Percentiles rank a stretch among this genome's conserved stretches.
Conservation (phyloP, 2,888 invertebrate species). For the Leptopterna dolabrata region DNA sequence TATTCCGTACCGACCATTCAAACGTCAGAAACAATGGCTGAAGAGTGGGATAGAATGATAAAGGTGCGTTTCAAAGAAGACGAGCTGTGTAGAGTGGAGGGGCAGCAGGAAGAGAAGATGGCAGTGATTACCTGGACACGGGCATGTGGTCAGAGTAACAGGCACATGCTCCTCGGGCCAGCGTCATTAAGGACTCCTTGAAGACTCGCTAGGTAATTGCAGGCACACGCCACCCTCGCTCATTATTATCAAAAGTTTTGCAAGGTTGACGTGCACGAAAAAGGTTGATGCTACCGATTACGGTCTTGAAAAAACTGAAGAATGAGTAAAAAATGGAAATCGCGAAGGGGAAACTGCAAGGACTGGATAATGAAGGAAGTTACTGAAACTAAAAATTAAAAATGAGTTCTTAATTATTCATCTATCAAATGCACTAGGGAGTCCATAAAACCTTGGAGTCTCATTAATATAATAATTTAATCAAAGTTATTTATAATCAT, state of each 20-base stretch:
- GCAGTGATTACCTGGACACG: slow-evolving; percentile 53
- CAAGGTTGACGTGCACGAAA: slow-evolving; percentile 43
- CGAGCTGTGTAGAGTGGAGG: background rate
- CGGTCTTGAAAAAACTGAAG: slow-evolving; percentile 17
- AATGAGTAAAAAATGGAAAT: background rate
- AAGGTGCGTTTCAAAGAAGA: background rate
- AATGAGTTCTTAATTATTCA: background rate
- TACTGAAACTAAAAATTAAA: background rate
- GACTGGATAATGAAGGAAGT: slow-evolving; percentile 28
- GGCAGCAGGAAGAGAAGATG: slow-evolving; percentile 46
- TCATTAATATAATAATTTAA: too few relatives aligned
- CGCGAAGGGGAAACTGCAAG: background rate
- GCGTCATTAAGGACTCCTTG: slow-evolving; percentile 41
- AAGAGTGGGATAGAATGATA: background rate
- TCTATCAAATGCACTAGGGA: background rate
- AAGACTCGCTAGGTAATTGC: slow-evolving; percentile 41
- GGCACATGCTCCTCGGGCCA: slow-evolving; percentile 18
- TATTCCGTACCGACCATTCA: slow-evolving; percentile 31
- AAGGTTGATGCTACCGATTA: background rate
- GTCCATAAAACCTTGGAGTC: too few relatives aligned
- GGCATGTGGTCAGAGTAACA: slow-evolving; percentile 51
- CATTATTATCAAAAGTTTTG: slow-evolving; percentile 44
- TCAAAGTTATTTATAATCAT: too few relatives aligned
- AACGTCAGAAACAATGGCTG: slow-evolving; percentile 45
- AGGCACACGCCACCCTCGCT: slow-evolving; percentile 48